Evolutionary conservation across 2,113 vertebrate species (phyloP), one percentile per base, ranked within the genome.

Genomic region (Aegithalos caudatus): DNA sequence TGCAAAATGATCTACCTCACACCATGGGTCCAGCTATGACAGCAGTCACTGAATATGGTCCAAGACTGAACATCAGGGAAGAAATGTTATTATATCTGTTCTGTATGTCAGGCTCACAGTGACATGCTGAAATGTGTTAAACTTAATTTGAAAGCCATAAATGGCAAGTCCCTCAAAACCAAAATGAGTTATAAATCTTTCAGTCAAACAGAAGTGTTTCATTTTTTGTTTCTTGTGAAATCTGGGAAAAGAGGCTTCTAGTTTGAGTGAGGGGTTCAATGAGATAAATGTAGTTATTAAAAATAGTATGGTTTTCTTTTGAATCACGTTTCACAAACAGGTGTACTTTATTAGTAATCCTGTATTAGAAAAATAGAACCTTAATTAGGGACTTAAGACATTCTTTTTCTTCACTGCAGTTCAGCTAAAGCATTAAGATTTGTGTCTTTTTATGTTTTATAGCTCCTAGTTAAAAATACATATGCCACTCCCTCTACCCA

Each of bases 101-200:
- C 54, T 90, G 10, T 24, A 44, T 72, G 62, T 88, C 90, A 92
- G 79, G 35, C 38, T 93, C 2, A 1, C 22, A 48, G 76, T 53
- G 79, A 88, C 80, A 94, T 74, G 64, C 79, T 84, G 82, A 90
- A 90, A 96, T 44, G 37, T 70, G 80, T 74, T 86, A 90, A 95
- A 82, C 23, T 79, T 78, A 54, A 88, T 71, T 79, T 87, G 73
- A 84, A 81, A 94, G 25, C 27, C 13, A 2, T 73, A 85, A 94
- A 72, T 86, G 38, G 20, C 79, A 81, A 89, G 40, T 85, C 44
- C 81, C 37, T 94, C 87, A 95, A 83, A 95, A 50, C 8, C 29
- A 66, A 40, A 78, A 80, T 29, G 37, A 66, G 57, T 66, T 77
- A 77, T 28, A 90, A 25, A 28, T 81, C 79, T 67, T 80, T 48